phyloP scores from a whole-genome alignment of 2,797 vertebrate species.

The Urophycis tenuis region DNA sequence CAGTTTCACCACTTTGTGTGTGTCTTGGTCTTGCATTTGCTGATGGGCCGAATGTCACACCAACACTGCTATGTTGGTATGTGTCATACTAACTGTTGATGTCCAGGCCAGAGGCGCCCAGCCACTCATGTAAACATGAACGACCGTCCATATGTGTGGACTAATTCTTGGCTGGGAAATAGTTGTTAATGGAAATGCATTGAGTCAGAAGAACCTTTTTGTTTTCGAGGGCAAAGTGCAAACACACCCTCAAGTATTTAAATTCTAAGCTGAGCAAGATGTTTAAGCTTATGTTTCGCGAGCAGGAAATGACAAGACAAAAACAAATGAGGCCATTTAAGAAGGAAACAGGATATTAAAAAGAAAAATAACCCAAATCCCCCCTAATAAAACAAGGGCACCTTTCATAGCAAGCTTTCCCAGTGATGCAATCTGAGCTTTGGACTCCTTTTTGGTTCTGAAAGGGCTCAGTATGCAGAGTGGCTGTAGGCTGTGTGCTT shows the following conservation, averaged over 20 bases:
- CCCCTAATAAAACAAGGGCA: conserved; percentile 33
- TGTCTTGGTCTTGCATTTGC: background rate
- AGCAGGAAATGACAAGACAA: background rate
- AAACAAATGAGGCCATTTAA: background rate
- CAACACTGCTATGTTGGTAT: conserved; percentile 6
- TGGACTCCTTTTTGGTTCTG: background rate
- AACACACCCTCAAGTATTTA: background rate
- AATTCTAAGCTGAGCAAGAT: background rate
- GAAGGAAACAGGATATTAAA: background rate
- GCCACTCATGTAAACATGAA: background rate
- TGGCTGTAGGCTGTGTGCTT: background rate
- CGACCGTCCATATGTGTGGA: background rate
- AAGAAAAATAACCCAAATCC: background rate
- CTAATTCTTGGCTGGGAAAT: background rate
- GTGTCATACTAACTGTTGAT: background rate
- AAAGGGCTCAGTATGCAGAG: background rate
- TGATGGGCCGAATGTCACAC: background rate
- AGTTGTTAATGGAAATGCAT: background rate
- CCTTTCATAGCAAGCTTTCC: conserved; percentile 33
- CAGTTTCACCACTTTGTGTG: background rate
- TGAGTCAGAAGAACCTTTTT: background rate
- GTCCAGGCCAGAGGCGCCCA: background rate
- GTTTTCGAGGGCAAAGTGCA: background rate
- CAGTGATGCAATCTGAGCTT: conserved; percentile 25
- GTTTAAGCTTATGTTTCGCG: background rate